Conservation (phyloP, 1,140 invertebrate species). For the Pogonognathellus flavescens region DNA sequence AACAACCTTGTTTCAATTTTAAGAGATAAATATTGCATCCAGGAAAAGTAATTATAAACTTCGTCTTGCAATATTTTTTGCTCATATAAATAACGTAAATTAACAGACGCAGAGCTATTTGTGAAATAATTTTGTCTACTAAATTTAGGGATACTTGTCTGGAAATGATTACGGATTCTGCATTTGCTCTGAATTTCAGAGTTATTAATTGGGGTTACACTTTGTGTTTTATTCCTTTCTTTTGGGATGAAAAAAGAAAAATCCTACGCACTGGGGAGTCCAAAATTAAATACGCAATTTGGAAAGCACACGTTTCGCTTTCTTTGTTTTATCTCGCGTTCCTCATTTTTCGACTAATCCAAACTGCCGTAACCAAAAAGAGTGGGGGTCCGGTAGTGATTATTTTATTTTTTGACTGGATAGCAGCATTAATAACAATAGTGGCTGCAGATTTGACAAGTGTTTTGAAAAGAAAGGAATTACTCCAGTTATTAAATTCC, state of each 20-base stretch:
- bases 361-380: neutral
- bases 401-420: slow-evolving; percentile 1
- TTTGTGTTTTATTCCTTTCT: neutral
- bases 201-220: neutral
- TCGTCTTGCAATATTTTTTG: too few relatives aligned
- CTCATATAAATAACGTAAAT: too few relatives aligned
- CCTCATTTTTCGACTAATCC: neutral
- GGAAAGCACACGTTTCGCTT: neutral
- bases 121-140: too few relatives aligned
- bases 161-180: neutral
- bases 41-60: too few relatives aligned
- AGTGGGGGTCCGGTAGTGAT: neutral
- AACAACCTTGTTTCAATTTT: too few relatives aligned
- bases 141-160: too few relatives aligned
- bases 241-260: neutral
- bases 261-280: neutral
- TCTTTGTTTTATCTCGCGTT: neutral
- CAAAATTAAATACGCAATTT: neutral
- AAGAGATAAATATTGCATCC: too few relatives aligned
- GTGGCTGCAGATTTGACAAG: neutral
- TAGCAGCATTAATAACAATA: neutral
- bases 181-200: neutral
- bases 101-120: too few relatives aligned
- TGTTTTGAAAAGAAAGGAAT: neutral
- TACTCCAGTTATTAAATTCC: neutral